These are phyloP conservation scores for Xiphorhynchus elegans DNA, from an alignment of 2,113 vertebrate genomes.

Conservation along the genomic window DNA sequence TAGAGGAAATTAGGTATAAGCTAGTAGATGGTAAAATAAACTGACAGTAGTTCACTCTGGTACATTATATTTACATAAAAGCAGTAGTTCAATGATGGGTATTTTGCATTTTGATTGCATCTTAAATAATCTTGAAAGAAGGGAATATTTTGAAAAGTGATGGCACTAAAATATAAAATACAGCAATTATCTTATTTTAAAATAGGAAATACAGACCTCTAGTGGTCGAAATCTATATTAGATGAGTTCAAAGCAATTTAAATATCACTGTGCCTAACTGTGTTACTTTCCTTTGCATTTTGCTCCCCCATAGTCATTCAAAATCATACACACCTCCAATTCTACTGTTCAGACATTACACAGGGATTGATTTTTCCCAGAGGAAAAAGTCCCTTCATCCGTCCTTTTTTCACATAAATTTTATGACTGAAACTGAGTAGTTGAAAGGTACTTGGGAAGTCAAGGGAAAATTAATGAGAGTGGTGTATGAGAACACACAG, in stretches of 20 bases:
- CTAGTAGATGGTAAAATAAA: not conserved
- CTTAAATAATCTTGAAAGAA: not conserved
- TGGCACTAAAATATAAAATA: not conserved
- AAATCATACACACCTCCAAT: not conserved
- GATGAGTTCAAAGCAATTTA: not conserved
- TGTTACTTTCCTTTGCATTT: not conserved
- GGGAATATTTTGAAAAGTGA: not conserved
- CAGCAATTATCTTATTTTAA: not conserved
- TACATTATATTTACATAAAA: not conserved
- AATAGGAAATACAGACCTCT: constrained; percentile 79
- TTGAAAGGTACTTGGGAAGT: not conserved
- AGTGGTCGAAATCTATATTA: constrained; percentile 57
- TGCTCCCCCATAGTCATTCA: not conserved
- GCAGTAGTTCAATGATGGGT: not conserved
- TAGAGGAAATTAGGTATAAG: not conserved
- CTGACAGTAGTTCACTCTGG: not conserved
- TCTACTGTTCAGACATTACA: not conserved
- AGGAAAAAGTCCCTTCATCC: not conserved
- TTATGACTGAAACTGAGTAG: not conserved
- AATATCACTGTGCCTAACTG: not conserved
- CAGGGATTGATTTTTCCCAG: not conserved
- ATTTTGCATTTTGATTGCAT: not conserved
- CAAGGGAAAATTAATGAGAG: constrained; percentile 5
- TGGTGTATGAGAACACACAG: not conserved
- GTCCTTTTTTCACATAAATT: not conserved